Conservation (phyloP, 2,113 vertebrate species). For the Tapirus terrestris region DNA sequence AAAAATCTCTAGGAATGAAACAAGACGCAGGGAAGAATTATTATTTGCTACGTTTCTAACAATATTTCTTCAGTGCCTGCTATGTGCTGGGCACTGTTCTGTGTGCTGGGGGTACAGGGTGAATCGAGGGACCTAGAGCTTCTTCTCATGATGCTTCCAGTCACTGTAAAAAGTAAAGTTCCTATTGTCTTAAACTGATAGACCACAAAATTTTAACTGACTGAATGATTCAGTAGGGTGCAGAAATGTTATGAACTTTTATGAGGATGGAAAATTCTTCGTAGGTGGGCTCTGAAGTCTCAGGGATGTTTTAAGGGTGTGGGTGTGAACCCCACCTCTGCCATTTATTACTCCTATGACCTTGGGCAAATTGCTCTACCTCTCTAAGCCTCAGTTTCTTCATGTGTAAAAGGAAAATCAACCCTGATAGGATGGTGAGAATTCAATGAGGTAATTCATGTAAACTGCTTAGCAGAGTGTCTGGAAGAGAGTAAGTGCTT, state of each 20-base stretch:
- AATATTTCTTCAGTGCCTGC: background rate
- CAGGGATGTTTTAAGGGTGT: background rate
- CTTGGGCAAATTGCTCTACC: background rate
- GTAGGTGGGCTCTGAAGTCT: background rate
- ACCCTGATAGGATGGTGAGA: background rate
- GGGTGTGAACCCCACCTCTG: background rate
- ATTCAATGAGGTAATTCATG: background rate
- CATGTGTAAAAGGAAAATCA: background rate
- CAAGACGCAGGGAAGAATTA: background rate
- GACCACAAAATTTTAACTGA: background rate
- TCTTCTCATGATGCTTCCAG: background rate
- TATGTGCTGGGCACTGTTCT: background rate
- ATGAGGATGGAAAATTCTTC: background rate
- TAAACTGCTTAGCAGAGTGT: background rate
- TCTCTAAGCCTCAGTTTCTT: conserved; percentile 33
- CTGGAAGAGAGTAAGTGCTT: conserved; percentile 14
- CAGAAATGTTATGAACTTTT: background rate
- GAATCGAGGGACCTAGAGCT: rapidly evolving
- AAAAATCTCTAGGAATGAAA: background rate
- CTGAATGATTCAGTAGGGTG: background rate
- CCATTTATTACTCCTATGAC: background rate
- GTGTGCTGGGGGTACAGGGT: rapidly evolving
- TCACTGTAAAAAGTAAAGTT: background rate
- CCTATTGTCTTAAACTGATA: background rate
- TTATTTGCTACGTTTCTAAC: background rate